These are phyloP conservation scores for Myotis brandtii DNA, from an alignment of 2,113 vertebrate genomes.

Conservation along the genomic window DNA sequence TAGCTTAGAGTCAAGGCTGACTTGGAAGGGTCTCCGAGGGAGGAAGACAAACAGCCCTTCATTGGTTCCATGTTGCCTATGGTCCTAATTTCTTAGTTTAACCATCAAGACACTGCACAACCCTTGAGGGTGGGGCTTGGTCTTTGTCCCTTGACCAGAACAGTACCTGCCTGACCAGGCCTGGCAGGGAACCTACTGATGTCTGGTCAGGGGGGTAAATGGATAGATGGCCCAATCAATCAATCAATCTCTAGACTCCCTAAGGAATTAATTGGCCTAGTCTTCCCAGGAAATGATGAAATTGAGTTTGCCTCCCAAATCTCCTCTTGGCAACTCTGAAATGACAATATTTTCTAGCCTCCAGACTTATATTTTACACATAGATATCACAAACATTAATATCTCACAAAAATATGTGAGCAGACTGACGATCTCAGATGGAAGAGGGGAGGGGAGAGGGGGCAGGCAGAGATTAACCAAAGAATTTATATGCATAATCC, in stretches of 20 bases:
- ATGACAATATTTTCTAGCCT: conserved; percentile 22
- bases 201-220: not conserved
- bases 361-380: conserved; percentile 2
- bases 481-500: too few relatives aligned
- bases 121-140: not conserved
- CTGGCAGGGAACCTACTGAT: not conserved
- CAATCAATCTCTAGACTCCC: not conserved
- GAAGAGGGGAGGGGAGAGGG: too few relatives aligned
- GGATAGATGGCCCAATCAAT: not conserved
- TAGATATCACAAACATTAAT: not conserved
- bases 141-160: conserved; percentile 21
- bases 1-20: conserved; percentile 17
- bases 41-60: conserved; percentile 26
- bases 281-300: conserved; percentile 49
- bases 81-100: not conserved
- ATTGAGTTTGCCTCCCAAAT: conserved; percentile 22
- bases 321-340: conserved; percentile 1
- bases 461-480: too few relatives aligned
- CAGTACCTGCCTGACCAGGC: not conserved
- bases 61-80: not conserved
- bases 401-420: not conserved
- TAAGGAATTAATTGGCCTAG: not conserved
- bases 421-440: not conserved
- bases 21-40: not conserved
- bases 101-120: not conserved